These are phyloP conservation scores for Drosophila baimaii DNA, from an alignment of 1,140 invertebrate genomes.

Conservation along the genomic window DNA sequence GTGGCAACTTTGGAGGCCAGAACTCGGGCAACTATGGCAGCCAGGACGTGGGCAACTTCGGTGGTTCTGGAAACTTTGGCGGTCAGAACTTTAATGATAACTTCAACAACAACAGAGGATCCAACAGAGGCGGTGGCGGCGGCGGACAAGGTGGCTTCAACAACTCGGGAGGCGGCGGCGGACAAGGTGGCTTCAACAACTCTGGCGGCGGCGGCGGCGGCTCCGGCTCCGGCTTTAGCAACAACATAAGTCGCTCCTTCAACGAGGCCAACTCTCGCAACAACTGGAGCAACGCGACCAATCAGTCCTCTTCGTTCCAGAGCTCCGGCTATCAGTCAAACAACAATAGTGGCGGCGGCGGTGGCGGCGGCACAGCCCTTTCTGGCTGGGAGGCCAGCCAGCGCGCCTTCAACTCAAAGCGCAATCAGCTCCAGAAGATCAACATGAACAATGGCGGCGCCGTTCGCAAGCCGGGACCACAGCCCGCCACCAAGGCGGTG, in stretches of 20 bases:
- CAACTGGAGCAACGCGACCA: conserved; percentile 29
- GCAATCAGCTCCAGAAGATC: conserved; percentile 34
- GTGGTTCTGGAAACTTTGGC: conserved; percentile 6
- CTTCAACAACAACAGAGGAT: conserved; percentile 14
- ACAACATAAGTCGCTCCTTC: conserved; percentile 40
- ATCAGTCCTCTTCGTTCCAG: conserved; percentile 26
- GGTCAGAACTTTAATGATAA: conserved; percentile 18
- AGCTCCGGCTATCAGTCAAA: conserved; percentile 19
- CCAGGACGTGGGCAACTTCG: background rate
- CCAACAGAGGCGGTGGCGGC: background rate
- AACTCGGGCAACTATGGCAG: no score
- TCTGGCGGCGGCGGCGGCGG: background rate
- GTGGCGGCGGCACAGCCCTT: background rate
- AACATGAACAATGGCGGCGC: conserved; percentile 32
- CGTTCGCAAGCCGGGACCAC: conserved; percentile 20
- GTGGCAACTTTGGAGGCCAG: conserved; percentile 2
- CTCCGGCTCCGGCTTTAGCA: conserved; percentile 26
- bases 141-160: conserved; percentile 1
- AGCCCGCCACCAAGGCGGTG: conserved; percentile 11
- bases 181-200: conserved; percentile 20
- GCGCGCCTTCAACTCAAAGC: conserved; percentile 39
- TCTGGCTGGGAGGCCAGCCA: conserved; percentile 36
- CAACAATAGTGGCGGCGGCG: background rate
- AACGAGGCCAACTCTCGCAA: conserved; percentile 27
- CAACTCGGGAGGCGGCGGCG: background rate